Percentiles rank a stretch among this genome's conserved stretches.
These are phyloP conservation scores for Ormyrus rosae DNA, from an alignment of 2,888 invertebrate species.

Conservation along the genomic window DNA sequence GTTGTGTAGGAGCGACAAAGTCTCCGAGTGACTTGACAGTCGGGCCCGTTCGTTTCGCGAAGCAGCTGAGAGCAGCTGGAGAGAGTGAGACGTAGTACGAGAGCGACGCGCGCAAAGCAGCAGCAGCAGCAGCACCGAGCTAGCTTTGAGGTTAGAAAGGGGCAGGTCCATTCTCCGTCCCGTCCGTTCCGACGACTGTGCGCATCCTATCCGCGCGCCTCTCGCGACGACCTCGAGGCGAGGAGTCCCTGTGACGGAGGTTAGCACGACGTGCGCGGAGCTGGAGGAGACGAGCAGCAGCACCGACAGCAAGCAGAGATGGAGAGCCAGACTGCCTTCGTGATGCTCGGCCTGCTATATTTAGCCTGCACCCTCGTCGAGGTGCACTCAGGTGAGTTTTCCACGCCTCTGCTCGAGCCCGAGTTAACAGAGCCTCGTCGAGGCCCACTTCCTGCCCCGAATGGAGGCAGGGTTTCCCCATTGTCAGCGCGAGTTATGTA, in stretches of 20 bases:
- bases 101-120: neutral
- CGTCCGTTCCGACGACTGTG: too few species aligned
- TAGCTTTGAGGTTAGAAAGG: conserved; percentile 49
- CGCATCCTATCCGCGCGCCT: too few species aligned
- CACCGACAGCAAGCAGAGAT: conserved; percentile 57
- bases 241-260: too few species aligned
- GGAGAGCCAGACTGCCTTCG: conserved; percentile 70
- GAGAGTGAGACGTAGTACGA: too few species aligned
- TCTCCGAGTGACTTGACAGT: neutral
- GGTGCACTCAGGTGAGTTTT: conserved; percentile 72
- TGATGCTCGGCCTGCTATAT: conserved; percentile 72
- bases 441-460: too few species aligned
- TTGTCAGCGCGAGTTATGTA: conserved; percentile 23
- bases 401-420: neutral
- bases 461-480: neutral
- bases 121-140: too few species aligned
- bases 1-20: neutral
- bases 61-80: too few species aligned
- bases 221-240: too few species aligned
- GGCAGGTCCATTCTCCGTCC: conserved; percentile 15
- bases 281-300: too few species aligned
- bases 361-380: conserved; percentile 72
- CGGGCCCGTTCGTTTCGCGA: neutral
- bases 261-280: too few species aligned
- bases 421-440: too few species aligned